Base-by-base conservation (phyloP, 2,113 vertebrate genomes). In the Clarias gariepinus region DNA sequence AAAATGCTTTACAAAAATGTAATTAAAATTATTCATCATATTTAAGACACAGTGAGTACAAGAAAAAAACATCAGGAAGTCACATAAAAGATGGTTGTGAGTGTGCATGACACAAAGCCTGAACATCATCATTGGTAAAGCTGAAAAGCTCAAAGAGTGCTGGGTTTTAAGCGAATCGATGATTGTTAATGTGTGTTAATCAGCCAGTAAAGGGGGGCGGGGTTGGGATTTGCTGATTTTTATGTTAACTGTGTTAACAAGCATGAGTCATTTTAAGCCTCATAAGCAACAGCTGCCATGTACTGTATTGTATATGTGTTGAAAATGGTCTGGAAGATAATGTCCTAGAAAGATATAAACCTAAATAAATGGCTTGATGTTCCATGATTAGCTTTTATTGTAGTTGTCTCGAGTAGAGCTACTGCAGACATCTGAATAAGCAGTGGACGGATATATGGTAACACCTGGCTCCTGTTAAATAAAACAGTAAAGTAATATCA, bases 331-430 rank as follows among this genome's bases (percentile, higher is more conserved):
- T 36, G 30, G 16, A 18, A 36, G 36, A 19, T 19, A 36, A 36
- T 71, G 36, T 21, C 33, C 7, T 36, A 71, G 19, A 36, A 21
- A 19, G 68, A 71, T 4, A 19, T 33, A 21, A 21, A 41, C 16
- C 68, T 71, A 71, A 71, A 55, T 79, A 36, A 61, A 58, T 53
- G 28, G 21, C 36, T 76, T 57, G 19, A n/a, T 68, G 33, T 15
- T 33, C 9, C 8, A 47, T 87, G 55, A 86, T 69, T 71, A n/a
- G 78, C 71, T 90, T 80, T 68, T 88, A 81, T 86, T 89, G 81
- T 47, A 8, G 47, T 47, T 47, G 69, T 80, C 33, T 57, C 21
- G 77, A 66, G 83, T 60, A 36, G 61, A 80, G 64, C 60, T 63
- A 53, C 58, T 79, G 81, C 76, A 61, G 61, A 55, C 82, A 68